Evolutionary conservation across 2,888 invertebrate species (phyloP), one percentile per base, ranked within the genome.

Genomic region (Orthonychiurus folsomi): DNA sequence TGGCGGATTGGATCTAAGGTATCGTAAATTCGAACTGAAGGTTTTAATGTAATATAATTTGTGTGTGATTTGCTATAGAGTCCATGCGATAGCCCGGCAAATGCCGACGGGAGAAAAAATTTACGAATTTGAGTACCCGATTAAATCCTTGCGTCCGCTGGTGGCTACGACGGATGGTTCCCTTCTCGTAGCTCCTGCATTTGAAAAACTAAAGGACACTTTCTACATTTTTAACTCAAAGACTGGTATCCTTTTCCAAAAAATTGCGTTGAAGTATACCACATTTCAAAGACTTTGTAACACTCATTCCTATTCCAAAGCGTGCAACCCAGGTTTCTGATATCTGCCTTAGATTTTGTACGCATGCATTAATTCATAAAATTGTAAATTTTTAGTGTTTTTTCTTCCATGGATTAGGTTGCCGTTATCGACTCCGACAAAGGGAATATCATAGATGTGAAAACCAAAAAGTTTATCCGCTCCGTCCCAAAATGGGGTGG

Each of bases 401-500:
- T 26, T 5, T 26, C 25, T n/a, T 21, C 9, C n/a, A 23, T 56
- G 58, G 3, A 25, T n/a, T 87, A 91, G 81, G 83, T 95, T 3
- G 93, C 91, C 0, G 85, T 95, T 0, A 86, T 94, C 2, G 90
- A 93, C 60, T 85, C 85, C 9, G 95, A 95, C 73, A 94, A 93
- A 76, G 89, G 89, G 15, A 89, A 87, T 66, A 86, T 96, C 50
- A 80, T 94, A 72, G 95, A 96, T 74, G 87, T 95, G 65, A 88
- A 87, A 75, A 87, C 85, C 21, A 94, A 93, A 74, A 87, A 89
- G 73, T 86, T 91, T 67, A 80, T 94, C n/a, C 83, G 93, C 59
- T 86, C 89, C 0, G 86, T 95, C 18, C 86, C 88, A 0, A 88
- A 92, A 73, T 96, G 95, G 95, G 91, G 91, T 69, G 95, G 95